Evolutionary conservation across 1,140 invertebrate species (phyloP).

Genomic region (Acarapis woodi): DNA sequence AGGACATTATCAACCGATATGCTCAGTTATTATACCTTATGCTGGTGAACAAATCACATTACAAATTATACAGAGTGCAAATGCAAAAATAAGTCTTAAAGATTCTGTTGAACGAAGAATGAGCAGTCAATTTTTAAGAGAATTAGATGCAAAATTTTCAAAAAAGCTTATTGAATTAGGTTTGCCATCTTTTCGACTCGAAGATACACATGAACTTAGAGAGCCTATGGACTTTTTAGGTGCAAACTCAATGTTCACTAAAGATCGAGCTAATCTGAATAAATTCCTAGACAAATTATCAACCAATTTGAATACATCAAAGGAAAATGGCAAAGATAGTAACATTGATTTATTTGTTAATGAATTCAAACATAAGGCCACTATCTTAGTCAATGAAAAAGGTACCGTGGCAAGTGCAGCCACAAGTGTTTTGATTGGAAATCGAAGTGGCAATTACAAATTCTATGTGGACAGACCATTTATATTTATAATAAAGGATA

Average conservation of each 20-base stretch:
- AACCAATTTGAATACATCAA: neutral
- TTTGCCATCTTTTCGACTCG: neutral
- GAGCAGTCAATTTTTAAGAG: neutral
- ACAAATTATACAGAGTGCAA: neutral
- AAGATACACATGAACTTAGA: neutral
- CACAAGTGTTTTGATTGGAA: conserved; percentile 21
- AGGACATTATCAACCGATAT: no score
- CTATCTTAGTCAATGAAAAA: conserved; percentile 46
- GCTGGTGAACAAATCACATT: neutral
- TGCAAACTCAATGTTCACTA: neutral
- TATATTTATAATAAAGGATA: conserved; percentile 33
- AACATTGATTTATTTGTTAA: conserved; percentile 21
- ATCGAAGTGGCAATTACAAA: conserved; percentile 14
- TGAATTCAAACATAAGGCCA: conserved; percentile 40
- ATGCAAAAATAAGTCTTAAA: neutral
- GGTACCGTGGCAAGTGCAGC: conserved; percentile 41
- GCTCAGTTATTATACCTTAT: neutral
- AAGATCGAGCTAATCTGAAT: neutral
- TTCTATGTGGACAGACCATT: conserved; percentile 31
- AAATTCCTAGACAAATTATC: no score
- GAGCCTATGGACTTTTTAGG: conserved; percentile 1
- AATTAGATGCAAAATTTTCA: neutral
- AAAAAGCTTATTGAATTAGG: conserved; percentile 1
- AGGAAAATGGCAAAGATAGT: neutral
- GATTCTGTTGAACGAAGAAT: neutral